Evolutionary conservation across 1,140 invertebrate genomes (phyloP).

Genomic region (Diorhabda sublineata): DNA sequence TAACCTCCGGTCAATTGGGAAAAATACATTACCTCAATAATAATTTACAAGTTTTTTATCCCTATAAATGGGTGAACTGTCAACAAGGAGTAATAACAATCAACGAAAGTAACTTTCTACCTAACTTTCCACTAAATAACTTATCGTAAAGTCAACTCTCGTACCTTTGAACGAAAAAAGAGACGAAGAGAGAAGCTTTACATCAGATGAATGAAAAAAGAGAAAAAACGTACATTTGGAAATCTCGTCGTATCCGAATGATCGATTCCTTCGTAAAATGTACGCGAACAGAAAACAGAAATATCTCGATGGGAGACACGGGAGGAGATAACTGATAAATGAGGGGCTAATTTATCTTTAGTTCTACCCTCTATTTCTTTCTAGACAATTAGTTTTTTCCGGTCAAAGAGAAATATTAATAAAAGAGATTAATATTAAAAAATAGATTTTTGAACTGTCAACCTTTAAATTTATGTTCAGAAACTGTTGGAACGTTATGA

Average conservation of each 20-base stretch:
- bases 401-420: too few species aligned
- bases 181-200: background rate
- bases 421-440: too few species aligned
- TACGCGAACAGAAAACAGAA: background rate
- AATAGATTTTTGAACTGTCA: too few species aligned
- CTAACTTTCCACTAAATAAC: background rate
- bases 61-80: too few species aligned
- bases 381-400: background rate
- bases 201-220: background rate
- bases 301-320: background rate
- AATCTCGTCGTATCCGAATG: background rate
- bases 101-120: background rate
- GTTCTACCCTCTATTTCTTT: background rate
- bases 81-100: too few species aligned
- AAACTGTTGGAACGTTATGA: too few species aligned
- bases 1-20: too few species aligned
- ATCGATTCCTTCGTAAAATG: constrained; percentile 2
- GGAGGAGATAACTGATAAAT: background rate
- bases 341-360: background rate
- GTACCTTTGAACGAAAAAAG: background rate
- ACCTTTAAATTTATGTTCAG: too few species aligned
- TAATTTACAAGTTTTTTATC: too few species aligned
- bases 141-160: background rate
- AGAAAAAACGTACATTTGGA: background rate
- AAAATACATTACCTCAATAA: too few species aligned